These are phyloP conservation scores for Aspidapion aeneum DNA, from an alignment of 2,888 invertebrate species.

Conservation along the genomic window DNA sequence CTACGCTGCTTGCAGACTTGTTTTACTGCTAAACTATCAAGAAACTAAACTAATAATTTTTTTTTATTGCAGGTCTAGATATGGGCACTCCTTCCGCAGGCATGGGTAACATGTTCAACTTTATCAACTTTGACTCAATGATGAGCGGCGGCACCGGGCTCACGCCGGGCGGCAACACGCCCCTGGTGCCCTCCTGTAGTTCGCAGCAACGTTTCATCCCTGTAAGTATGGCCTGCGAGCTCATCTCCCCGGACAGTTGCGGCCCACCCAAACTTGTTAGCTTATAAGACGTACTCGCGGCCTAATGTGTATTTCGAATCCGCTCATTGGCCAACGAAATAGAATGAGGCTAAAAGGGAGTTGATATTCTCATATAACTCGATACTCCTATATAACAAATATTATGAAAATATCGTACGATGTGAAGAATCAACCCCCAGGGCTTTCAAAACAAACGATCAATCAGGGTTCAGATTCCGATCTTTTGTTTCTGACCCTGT, in stretches of 20 bases:
- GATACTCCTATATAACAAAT: too few species aligned
- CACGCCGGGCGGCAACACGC: slow-evolving; percentile 79
- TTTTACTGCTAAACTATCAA: too few species aligned
- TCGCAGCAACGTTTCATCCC: slow-evolving; percentile 72
- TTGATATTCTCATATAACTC: too few species aligned
- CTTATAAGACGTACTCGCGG: slow-evolving; percentile 57
- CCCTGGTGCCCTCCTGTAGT: slow-evolving; percentile 67
- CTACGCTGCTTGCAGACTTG: too few species aligned
- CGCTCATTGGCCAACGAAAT: too few species aligned
- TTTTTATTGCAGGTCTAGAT: neutral
- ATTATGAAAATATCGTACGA: too few species aligned
- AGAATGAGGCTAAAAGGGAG: too few species aligned
- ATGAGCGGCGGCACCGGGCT: slow-evolving; percentile 93
- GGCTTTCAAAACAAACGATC: too few species aligned
- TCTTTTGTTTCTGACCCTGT: too few species aligned
- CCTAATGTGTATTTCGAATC: neutral
- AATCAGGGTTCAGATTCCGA: too few species aligned
- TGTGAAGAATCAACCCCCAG: too few species aligned
- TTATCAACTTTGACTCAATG: slow-evolving; percentile 77
- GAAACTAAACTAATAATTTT: too few species aligned
- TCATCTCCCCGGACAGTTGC: slow-evolving; percentile 72
- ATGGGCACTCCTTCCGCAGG: slow-evolving; percentile 74
- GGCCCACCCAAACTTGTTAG: slow-evolving; percentile 76
- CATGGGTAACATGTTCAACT: slow-evolving; percentile 59
- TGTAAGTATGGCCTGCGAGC: slow-evolving; percentile 47